Evolutionary conservation across 2,113 vertebrate genomes (phyloP).

Genomic region (Rhagologus leucostigma): DNA sequence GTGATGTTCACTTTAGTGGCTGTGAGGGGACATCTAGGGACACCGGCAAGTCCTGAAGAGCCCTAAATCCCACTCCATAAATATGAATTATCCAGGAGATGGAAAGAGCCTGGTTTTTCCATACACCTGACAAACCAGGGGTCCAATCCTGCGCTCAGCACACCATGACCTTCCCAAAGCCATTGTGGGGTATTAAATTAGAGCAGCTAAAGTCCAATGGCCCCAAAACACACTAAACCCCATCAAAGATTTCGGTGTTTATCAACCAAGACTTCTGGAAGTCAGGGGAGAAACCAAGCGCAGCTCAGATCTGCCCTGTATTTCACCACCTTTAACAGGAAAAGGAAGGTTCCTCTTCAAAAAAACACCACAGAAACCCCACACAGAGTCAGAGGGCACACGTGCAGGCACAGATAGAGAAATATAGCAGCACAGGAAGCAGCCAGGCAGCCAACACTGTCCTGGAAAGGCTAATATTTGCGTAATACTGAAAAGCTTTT

Average conservation of each 20-base stretch:
- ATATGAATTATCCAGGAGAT: not conserved
- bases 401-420: not conserved
- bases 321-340: not conserved
- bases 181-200: not conserved
- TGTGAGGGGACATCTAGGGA: not conserved
- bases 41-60: not conserved
- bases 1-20: not conserved
- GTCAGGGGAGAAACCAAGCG: not conserved
- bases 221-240: not conserved
- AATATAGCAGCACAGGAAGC: not conserved
- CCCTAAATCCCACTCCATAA: not conserved
- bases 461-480: constrained; percentile 28
- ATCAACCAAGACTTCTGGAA: not conserved
- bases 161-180: not conserved
- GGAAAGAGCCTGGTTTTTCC: not conserved
- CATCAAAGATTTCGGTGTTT: not conserved
- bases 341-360: not conserved
- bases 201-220: not conserved
- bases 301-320: not conserved
- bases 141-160: not conserved
- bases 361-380: not conserved
- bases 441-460: not conserved
- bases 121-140: not conserved
- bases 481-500: not conserved
- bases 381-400: not conserved